Conservation (phyloP, 2,797 vertebrate species). For the Limnodromus scolopaceus region DNA sequence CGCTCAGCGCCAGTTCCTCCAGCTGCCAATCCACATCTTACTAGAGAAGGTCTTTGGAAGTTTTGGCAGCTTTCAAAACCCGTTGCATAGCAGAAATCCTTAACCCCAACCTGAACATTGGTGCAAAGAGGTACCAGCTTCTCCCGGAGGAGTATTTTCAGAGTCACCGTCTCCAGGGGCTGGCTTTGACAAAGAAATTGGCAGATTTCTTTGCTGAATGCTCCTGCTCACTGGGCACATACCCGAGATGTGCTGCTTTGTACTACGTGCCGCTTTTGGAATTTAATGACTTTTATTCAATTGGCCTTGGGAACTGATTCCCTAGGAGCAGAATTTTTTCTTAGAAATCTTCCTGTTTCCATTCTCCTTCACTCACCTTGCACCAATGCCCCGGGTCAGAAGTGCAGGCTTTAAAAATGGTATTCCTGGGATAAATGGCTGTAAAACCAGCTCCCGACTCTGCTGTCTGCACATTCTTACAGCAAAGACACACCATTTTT, state of each 20-base stretch:
- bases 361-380: neutral
- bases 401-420: neutral
- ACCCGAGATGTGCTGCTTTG: neutral
- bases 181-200: neutral
- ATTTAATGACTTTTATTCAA: neutral
- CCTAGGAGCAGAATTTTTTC: neutral
- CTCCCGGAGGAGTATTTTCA: neutral
- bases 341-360: neutral
- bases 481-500: neutral
- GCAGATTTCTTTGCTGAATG: neutral
- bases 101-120: neutral
- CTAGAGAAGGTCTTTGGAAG: neutral
- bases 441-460: neutral
- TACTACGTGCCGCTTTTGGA: neutral
- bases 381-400: neutral
- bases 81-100: neutral
- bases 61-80: constrained; percentile 3
- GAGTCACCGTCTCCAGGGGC: neutral
- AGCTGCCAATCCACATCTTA: neutral
- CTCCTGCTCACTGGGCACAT: neutral
- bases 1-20: neutral
- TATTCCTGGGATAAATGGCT: neutral
- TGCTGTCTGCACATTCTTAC: neutral
- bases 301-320: neutral
- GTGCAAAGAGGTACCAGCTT: neutral